Base-by-base conservation (phyloP, 1,140 invertebrate genomes). In the Caerostris darwini region DNA sequence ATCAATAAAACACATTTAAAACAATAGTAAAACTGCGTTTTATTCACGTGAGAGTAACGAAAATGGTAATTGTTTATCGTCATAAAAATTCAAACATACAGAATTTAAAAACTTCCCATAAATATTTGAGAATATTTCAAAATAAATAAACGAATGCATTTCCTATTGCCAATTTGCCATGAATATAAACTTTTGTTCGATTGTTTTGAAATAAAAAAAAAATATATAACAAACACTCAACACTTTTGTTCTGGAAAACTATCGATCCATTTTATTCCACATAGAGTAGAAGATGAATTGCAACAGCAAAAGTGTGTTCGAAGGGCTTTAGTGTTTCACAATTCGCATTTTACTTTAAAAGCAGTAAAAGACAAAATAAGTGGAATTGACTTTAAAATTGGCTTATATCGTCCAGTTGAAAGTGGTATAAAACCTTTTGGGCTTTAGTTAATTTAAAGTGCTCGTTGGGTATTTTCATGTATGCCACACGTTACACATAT, bases 341-440 rank as follows among this genome's bases (percentile, higher is more conserved):
- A 77, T 77, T 77, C 71, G 34, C 8, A 77, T 77, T 77, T 77
- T 53, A 50, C 34, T 77, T 77, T 77, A 12, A 77, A 77, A 77
- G 34, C 34, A 50, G 34, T 77, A 50, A 53, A 50, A 77, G 8
- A 50, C 50, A 50, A 14, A 34, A 10, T 50, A 50, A 64, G 5
- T 64, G 61, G 12, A 14, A 50, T 34, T 3, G 71, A 77, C 71
- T 77, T 77, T 53, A 50, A 77, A 77, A 12, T 8, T 50, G 8
- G 53, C 50, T 77, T 14, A 64, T 8, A 50, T 50, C 71, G 2
- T 77, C 3, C 50, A 53, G 71, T 50, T 53, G 12, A 77, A 2
- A 77, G 53, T 77, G 71, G 71, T 12, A 3, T 77, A 77, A 77
- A 34, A 12, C 3, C 34, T 34, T 34, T 34, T 34, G 34, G 34